Conservation (phyloP, 2,113 vertebrate species). For the Cavia porcellus region DNA sequence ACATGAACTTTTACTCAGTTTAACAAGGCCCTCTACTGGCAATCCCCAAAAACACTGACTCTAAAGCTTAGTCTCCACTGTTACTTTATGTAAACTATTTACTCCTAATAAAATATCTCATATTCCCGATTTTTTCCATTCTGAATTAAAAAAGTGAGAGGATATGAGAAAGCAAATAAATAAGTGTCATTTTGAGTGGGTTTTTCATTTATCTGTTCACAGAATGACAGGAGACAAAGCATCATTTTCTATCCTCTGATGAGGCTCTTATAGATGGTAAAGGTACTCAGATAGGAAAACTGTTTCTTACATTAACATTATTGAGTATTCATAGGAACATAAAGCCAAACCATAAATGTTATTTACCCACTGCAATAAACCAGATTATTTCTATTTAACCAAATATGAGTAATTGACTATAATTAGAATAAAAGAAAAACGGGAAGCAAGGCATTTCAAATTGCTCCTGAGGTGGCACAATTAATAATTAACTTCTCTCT, state of each 20-base stretch:
- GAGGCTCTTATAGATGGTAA: conserved; percentile 56
- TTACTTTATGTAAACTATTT: conserved; percentile 31
- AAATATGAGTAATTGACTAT: conserved; percentile 67
- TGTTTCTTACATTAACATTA: conserved; percentile 9
- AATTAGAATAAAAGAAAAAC: conserved; percentile 66
- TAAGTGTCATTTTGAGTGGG: conserved; percentile 50
- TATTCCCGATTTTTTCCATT: neutral
- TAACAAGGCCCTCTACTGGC: conserved; percentile 90
- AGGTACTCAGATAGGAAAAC: neutral
- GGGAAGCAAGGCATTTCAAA: conserved; percentile 73
- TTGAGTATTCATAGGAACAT: neutral
- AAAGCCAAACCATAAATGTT: conserved; percentile 69
- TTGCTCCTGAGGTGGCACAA: conserved; percentile 46
- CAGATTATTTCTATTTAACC: conserved; percentile 54
- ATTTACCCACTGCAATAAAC: conserved; percentile 60
- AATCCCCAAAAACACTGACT: conserved; percentile 69
- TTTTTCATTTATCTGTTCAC: conserved; percentile 25
- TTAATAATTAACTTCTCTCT: conserved; percentile 86
- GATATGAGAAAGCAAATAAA: neutral
- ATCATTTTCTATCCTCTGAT: conserved; percentile 62
- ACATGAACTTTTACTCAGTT: conserved; percentile 83
- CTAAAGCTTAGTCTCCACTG: neutral
- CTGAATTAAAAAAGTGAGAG: conserved; percentile 41
- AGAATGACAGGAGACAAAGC: conserved; percentile 25
- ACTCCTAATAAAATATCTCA: conserved; percentile 24